phyloP scores from a whole-genome alignment of 23 tunicate genomes.

The Styela plicata region DNA sequence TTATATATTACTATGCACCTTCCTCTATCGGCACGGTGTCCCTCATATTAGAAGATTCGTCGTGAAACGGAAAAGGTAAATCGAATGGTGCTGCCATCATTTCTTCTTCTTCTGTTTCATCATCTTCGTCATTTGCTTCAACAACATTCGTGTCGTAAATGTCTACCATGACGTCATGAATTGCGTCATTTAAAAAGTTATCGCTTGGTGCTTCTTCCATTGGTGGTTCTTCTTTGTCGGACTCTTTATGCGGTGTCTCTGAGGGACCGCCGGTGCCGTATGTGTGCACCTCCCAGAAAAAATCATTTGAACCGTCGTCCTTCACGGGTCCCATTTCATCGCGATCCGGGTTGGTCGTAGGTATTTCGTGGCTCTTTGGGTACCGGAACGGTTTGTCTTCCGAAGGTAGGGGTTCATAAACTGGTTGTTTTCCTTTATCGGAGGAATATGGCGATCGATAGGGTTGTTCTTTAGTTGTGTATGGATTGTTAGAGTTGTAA shows the following conservation, averaged over 20 bases:
- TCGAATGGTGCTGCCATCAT: not conserved
- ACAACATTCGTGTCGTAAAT: conserved; percentile 2
- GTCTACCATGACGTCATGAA: conserved; percentile 15
- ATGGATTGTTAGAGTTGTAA: not conserved
- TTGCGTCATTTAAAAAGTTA: not conserved
- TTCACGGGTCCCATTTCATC: not conserved
- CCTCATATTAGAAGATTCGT: conserved; percentile 1
- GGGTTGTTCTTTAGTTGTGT: not conserved
- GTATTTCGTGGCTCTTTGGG: conserved; percentile 5
- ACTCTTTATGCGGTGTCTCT: not conserved
- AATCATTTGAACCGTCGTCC: not conserved
- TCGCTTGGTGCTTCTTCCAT: not conserved
- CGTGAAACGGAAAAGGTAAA: not conserved
- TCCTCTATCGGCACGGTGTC: not conserved
- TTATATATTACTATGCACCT: not conserved
- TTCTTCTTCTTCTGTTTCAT: not conserved
- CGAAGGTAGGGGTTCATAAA: not conserved
- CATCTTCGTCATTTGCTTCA: not conserved
- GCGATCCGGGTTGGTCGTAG: not conserved
- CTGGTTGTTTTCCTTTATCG: not conserved
- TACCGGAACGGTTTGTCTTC: not conserved
- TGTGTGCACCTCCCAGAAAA: not conserved
- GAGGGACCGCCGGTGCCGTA: not conserved
- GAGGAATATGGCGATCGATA: not conserved
- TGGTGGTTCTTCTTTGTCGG: not conserved